Conservation (phyloP, 2,888 invertebrate genomes). For the Drosophila tripunctata region DNA sequence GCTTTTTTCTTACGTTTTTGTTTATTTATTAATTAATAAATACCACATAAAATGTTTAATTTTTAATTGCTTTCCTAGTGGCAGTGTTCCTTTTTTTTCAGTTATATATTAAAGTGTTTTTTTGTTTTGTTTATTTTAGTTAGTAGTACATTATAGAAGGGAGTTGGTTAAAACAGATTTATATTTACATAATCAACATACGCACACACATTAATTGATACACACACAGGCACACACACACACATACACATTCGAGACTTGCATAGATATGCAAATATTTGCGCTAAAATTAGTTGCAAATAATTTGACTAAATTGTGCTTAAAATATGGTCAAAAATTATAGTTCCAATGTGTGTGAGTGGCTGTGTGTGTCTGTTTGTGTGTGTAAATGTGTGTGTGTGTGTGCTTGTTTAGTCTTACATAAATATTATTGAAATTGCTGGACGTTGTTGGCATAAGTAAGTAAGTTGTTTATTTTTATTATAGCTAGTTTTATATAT, state of each 20-base stretch:
- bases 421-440: slow-evolving; percentile 77
- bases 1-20: background rate
- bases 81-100: slow-evolving; percentile 43
- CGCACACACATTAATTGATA: slow-evolving; percentile 1
- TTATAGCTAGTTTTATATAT: slow-evolving; percentile 50
- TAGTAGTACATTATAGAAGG: slow-evolving; percentile 27
- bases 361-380: slow-evolving; percentile 8
- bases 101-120: slow-evolving; percentile 2
- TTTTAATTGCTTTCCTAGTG: slow-evolving; percentile 33
- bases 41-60: slow-evolving; percentile 47
- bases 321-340: slow-evolving; percentile 55
- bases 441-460: slow-evolving; percentile 80
- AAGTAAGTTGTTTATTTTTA: slow-evolving; percentile 76
- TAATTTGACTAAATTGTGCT: slow-evolving; percentile 67
- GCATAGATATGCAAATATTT: slow-evolving; percentile 35
- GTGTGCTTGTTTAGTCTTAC: slow-evolving; percentile 53
- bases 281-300: slow-evolving; percentile 62
- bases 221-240: slow-evolving; percentile 1
- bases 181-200: slow-evolving; percentile 48
- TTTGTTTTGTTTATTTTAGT: slow-evolving; percentile 14
- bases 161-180: slow-evolving; percentile 38
- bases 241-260: slow-evolving; percentile 3
- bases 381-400: slow-evolving; percentile 7
- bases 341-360: slow-evolving; percentile 3
- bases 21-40: slow-evolving; percentile 11